Conservation (phyloP, 2,888 invertebrate species). For the Oasisia sp. region DNA sequence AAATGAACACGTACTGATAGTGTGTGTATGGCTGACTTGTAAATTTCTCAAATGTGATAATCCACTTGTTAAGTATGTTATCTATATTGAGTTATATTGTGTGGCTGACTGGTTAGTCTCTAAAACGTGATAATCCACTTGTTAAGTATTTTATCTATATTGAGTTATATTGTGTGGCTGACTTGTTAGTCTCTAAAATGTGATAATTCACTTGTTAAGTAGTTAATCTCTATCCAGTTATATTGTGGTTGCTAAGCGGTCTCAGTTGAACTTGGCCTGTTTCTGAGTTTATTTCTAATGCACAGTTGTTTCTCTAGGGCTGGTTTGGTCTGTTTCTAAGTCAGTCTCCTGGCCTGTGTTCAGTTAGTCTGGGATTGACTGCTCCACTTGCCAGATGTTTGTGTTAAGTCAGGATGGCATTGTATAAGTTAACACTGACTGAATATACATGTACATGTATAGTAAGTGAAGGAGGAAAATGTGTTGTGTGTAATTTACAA, state of each 20-base stretch:
- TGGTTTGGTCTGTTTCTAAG: background rate
- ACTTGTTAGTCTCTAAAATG: background rate
- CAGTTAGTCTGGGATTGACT: background rate
- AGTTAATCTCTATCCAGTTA: background rate
- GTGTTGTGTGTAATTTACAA: too few relatives aligned
- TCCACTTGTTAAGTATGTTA: too few relatives aligned
- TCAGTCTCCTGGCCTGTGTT: background rate
- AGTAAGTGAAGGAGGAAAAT: background rate
- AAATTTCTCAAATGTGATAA: too few relatives aligned
- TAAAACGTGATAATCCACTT: too few relatives aligned
- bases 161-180: slow-evolving; percentile 3
- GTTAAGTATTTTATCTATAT: too few relatives aligned
- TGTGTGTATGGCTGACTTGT: too few relatives aligned
- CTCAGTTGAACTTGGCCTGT: background rate
- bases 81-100: too few relatives aligned
- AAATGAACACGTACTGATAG: background rate
- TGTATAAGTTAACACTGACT: background rate
- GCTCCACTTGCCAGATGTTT: background rate
- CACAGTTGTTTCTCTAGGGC: background rate
- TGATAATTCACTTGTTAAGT: background rate
- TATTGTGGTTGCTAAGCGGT: background rate
- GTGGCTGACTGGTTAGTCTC: too few relatives aligned
- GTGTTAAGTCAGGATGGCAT: background rate
- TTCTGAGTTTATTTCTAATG: background rate
- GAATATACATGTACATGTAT: too few relatives aligned